Evolutionary conservation across 1,140 invertebrate genomes (phyloP), one percentile per base, ranked within the genome.

Genomic region (Orchesella cincta): DNA sequence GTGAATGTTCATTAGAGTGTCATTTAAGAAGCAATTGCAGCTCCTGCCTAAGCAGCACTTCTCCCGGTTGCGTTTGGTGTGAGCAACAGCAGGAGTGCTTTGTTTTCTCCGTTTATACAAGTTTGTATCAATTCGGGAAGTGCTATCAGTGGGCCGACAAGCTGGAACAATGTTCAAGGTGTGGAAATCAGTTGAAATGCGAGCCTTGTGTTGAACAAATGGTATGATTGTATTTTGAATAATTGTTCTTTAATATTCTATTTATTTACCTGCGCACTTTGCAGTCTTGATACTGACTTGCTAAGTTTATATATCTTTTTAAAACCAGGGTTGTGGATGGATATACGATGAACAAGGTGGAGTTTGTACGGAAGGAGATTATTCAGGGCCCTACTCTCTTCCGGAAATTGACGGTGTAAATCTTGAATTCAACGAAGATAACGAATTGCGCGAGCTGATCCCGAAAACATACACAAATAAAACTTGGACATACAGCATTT

Each of bases 81-180:
- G 36, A 57, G 62, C 34, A 36, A 31, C 34, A 51, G 39, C 71
- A 87, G 80, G 93, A 95, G 83, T 98, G 96, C 84, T 96, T 98
- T 84, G 93, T 94, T 52, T 98, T 98, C 86, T 93, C 93, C 0
- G 93, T 96, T 2, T 98, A 98, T 84, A 96, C 95, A 0, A 95
- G 94, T 76, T 93, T 95, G 82, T 96, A 95, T 86, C 93, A 95
- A 81, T 97, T 95, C 86, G 95, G 95, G 0, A 87, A 94, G 76
- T 98, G 96, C 83, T 89, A 93, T 3, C 93, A 95, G 83, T 98
- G 96, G 95, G 89, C 96, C 51, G 95, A 98, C 86, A 92, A 93
- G 83, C 89, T 90, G 2, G 86, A 86, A 74, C 75, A 79, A 28
- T 82, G 81, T 54, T 74, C 80, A 18, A 5, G 77, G 35, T 82